Evolutionary conservation across 2,888 invertebrate species (phyloP), one percentile per base, ranked within the genome.

Genomic region (Gasteruption jaculator): DNA sequence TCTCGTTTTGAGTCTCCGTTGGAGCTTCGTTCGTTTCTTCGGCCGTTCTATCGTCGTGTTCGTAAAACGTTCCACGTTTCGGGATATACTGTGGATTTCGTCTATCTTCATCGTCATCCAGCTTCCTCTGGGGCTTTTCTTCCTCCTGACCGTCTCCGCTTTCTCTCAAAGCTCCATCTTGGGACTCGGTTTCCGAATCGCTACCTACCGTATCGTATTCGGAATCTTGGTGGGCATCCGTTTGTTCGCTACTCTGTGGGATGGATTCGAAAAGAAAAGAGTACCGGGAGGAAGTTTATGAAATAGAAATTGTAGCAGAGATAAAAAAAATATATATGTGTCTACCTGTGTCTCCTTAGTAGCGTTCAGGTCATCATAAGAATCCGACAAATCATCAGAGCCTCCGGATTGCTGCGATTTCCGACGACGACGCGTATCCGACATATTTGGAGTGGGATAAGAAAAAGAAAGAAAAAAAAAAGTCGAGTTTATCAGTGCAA

Each of bases 21-120:
- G 55, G 48, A 34, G 39, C 55, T 33, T 68, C 65, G 5, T 59
- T 48, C 1, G 57, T 56, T 50, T 81, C 81, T 33, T 84, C 85
- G 14, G 83, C 82, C 4, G 89, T 90, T 48, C 93, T 76, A 62
- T 92, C 91, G 64, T 96, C 96, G 61, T 96, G 96, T 58, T 96
- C 96, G 61, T 96, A 96, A 71, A 96, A 96, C 1, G 91, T 91
- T 1, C 96, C 96, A 53, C 87, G 80, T 68, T 95, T 92, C 0
- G 96, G 96, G 54, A 96, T 94, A 71, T 94, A 96, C 62, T 96
- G 95, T 1, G 96, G 96, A 74, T 96, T 95, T 65, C 93, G 86
- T 27, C 91, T 79, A 65, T 96, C 96, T 66, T 95, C 94, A 61
- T 92, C 93, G 61, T 90, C 87, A 64, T 95, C 95, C 2, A 94